Percentiles rank a stretch among this genome's conserved stretches.
These are phyloP conservation scores for Tribolium castaneum DNA, from an alignment of 1,140 invertebrate genomes.

Conservation along the genomic window DNA sequence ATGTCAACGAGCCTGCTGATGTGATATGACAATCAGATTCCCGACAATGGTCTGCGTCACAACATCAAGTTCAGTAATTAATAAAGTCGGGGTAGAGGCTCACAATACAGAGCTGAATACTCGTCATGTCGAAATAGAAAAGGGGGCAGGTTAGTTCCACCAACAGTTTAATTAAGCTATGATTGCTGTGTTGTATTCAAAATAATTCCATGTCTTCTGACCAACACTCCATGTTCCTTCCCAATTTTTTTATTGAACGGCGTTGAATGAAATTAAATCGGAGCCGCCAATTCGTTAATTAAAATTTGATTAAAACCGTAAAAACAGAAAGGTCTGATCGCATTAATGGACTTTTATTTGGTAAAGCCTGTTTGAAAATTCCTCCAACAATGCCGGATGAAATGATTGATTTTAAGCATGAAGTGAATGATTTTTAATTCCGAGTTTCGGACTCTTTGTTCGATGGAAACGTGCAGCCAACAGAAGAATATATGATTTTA, in stretches of 20 bases:
- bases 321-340: not conserved
- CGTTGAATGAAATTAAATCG: too few relatives aligned
- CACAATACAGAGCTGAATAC: constrained; percentile 31
- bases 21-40: constrained; percentile 61
- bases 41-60: constrained; percentile 57
- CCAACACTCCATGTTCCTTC: not conserved
- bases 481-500: constrained; percentile 57
- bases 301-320: not conserved
- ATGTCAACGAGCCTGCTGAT: constrained; percentile 55
- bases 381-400: constrained; percentile 36
- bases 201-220: constrained; percentile 12
- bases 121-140: constrained; percentile 33
- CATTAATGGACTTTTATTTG: not conserved
- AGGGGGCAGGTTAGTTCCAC: constrained; percentile 32
- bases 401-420: constrained; percentile 56
- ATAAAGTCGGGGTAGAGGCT: constrained; percentile 56
- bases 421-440: constrained; percentile 57
- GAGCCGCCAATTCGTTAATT: not conserved
- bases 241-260: too few relatives aligned
- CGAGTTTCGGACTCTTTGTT: constrained; percentile 44
- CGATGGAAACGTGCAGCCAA: constrained; percentile 34
- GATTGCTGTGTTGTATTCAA: constrained; percentile 24
- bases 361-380: not conserved
- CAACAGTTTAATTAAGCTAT: constrained; percentile 33
- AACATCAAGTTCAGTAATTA: constrained; percentile 62